Evolutionary conservation across 2,113 vertebrate genomes (phyloP).

Genomic region (Paradoxurus hermaphroditus): DNA sequence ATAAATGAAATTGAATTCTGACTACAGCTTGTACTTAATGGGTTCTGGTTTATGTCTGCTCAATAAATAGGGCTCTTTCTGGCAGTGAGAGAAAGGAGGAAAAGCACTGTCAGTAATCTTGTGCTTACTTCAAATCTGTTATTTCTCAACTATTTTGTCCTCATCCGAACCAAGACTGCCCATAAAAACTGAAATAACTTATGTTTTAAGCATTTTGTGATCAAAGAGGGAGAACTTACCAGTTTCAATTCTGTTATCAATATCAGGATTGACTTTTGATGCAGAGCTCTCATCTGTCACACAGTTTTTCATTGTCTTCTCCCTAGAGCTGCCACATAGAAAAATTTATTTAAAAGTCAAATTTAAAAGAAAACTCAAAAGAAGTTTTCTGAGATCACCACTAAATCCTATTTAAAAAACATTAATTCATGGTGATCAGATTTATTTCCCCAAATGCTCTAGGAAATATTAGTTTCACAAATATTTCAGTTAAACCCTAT

Average conservation of each 20-base stretch:
- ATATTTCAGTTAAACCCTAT: background rate
- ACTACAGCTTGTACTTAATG: slow-evolving; percentile 45
- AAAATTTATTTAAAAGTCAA: slow-evolving; percentile 53
- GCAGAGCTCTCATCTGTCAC: slow-evolving; percentile 46
- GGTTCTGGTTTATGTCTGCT: background rate
- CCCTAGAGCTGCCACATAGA: slow-evolving; percentile 58
- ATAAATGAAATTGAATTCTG: slow-evolving; percentile 44
- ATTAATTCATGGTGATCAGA: slow-evolving; percentile 23
- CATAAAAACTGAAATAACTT: slow-evolving; percentile 4
- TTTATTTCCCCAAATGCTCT: background rate
- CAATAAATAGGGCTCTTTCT: background rate
- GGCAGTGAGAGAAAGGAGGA: background rate
- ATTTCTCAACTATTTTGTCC: slow-evolving; percentile 21
- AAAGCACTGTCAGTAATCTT: slow-evolving; percentile 27
- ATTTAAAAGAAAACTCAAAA: background rate
- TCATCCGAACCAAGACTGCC: background rate
- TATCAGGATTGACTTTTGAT: slow-evolving; percentile 49
- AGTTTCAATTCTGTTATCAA: slow-evolving; percentile 53
- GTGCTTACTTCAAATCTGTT: slow-evolving; percentile 12
- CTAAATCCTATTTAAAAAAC: slow-evolving; percentile 49
- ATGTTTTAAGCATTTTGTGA: slow-evolving; percentile 22
- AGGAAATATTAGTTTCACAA: slow-evolving; percentile 35
- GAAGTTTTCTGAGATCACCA: slow-evolving; percentile 6
- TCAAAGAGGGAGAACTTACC: slow-evolving; percentile 58
- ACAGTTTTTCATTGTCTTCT: slow-evolving; percentile 68